Percentiles rank a stretch among this genome's conserved stretches.
Conservation (phyloP, 2,113 vertebrate genomes). For the Rousettus leschenaultii region DNA sequence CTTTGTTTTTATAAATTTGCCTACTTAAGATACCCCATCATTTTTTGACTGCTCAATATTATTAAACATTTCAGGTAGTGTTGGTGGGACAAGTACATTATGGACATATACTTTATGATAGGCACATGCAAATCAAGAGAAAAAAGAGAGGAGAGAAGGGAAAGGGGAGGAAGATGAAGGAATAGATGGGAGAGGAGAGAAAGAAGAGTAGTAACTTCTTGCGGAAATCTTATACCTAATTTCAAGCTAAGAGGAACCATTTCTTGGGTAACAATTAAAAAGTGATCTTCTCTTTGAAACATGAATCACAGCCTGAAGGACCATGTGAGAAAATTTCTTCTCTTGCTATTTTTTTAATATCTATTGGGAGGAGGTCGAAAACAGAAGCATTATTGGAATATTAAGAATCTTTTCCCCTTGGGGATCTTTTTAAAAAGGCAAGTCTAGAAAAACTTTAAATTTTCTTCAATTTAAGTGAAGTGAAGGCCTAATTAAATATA, state of each 20-base stretch:
- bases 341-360: neutral
- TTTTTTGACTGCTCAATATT: neutral
- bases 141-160: too few species aligned
- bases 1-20: neutral
- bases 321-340: neutral
- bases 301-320: neutral
- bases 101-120: neutral
- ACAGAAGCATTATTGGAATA: neutral
- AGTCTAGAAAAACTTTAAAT: neutral
- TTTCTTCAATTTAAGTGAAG: neutral
- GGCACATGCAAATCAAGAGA: neutral
- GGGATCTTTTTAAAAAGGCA: neutral
- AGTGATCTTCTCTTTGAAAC: neutral
- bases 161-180: too few species aligned
- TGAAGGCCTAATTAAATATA: constrained; percentile 15
- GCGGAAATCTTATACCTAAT: neutral
- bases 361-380: neutral
- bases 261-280: neutral
- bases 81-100: neutral
- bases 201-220: neutral
- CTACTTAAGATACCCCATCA: neutral
- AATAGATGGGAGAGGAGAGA: too few species aligned
- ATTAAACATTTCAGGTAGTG: neutral
- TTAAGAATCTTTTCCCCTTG: neutral
- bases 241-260: neutral